Evolutionary conservation across 1,140 invertebrate species (phyloP).

Genomic region (Helicoverpa armigera): DNA sequence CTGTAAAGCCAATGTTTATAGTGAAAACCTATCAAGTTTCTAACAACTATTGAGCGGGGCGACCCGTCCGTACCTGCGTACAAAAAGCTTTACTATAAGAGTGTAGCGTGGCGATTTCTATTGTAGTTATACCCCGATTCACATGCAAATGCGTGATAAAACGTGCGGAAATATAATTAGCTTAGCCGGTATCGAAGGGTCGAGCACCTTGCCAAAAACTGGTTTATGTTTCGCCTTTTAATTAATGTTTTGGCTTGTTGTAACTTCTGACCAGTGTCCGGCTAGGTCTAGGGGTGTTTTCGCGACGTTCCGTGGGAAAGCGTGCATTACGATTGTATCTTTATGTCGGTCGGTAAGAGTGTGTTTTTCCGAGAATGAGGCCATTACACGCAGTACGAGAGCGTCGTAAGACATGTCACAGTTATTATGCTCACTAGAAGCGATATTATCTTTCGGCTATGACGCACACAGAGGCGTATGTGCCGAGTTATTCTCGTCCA

Average conservation of each 20-base stretch:
- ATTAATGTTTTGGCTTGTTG: slow-evolving; percentile 79
- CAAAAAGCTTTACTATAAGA: slow-evolving; percentile 51
- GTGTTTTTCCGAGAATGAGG: slow-evolving; percentile 78
- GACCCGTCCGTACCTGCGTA: slow-evolving; percentile 64
- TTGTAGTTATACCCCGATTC: slow-evolving; percentile 75
- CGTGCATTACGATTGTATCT: slow-evolving; percentile 77
- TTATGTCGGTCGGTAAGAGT: slow-evolving; percentile 76
- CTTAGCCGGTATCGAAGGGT: slow-evolving; percentile 60
- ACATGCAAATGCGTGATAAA: slow-evolving; percentile 79
- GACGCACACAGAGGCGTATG: slow-evolving; percentile 68
- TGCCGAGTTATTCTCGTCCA: slow-evolving; percentile 64
- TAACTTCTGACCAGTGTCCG: slow-evolving; percentile 79
- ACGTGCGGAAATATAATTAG: slow-evolving; percentile 84
- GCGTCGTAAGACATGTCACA: slow-evolving; percentile 81
- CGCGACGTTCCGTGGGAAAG: slow-evolving; percentile 79
- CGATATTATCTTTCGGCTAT: slow-evolving; percentile 81
- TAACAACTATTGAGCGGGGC: slow-evolving; percentile 62
- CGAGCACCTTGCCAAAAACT: slow-evolving; percentile 66
- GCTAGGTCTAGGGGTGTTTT: slow-evolving; percentile 66
- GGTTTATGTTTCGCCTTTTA: slow-evolving; percentile 75
- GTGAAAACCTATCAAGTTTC: slow-evolving; percentile 77
- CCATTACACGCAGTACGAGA: slow-evolving; percentile 78
- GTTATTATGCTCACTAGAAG: slow-evolving; percentile 82
- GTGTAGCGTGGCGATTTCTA: slow-evolving; percentile 62
- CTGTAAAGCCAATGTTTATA: slow-evolving; percentile 71